Base-by-base conservation (phyloP, 2,113 vertebrate genomes). In the Eudorcas thomsonii region DNA sequence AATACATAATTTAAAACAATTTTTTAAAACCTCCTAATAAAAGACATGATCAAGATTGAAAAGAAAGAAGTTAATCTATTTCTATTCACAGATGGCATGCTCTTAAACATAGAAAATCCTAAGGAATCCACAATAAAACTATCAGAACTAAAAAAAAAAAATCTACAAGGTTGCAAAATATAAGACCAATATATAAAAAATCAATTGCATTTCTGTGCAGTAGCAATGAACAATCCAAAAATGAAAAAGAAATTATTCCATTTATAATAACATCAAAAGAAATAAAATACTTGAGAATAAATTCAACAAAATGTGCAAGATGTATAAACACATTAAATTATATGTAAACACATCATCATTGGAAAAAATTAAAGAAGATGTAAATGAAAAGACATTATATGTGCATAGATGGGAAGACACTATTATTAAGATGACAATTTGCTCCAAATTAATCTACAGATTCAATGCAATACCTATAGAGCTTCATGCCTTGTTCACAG, bases 41-140 rank as follows among this genome's bases (percentile, higher is more conserved):
- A 85, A 91, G 67, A 11, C 15, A 52, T 52, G 14, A 59, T 80
- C 39, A 43, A 28, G 15, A 62, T 45, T 60, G 3, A 36, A 88
- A 83, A 92, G 30, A 54, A 94, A 90, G 43, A 96, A 85, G 36
- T 83, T 88, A 95, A 95, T 81, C 19, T 50, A 81, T 93, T 36
- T 83, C 60, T 85, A 36, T 17, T 84, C 43, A 74, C 39, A 95
- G 52, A 93, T 30, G 30, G 25, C 33, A 89, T 55, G 50, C 78
- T 93, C 43, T 55, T 48, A 6, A n/a, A 90, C 15, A 78, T 14
- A 91, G 52, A 95, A 88, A 95, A 93, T 50, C 43, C 74, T 59
- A 95, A 92, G 23, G 36, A 88, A 59, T 91, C 12, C 57, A 93
- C 57, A 85, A 85, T 91, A 91, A 93, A 96, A 96, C 43, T 74